These are phyloP conservation scores for Cyphomyrus discorhynchus DNA, from an alignment of 2,113 vertebrate genomes.

Conservation along the genomic window DNA sequence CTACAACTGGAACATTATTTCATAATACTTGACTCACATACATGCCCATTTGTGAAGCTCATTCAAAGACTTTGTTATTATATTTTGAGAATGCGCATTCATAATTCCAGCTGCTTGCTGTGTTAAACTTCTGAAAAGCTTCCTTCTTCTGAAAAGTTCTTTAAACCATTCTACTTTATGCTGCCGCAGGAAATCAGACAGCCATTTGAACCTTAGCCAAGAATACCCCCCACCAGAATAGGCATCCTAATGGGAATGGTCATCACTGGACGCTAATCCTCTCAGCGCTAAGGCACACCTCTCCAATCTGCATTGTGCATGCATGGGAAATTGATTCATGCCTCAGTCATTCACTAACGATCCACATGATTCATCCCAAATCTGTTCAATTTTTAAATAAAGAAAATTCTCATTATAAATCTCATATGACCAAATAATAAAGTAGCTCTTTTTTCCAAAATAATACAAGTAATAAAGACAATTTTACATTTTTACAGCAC, in stretches of 20 bases:
- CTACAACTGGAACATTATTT: background rate
- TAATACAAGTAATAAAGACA: background rate
- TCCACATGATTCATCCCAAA: background rate
- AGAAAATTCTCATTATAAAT: background rate
- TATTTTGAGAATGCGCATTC: background rate
- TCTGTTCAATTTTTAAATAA: background rate
- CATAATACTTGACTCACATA: background rate
- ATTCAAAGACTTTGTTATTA: background rate
- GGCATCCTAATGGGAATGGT: background rate
- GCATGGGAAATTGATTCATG: background rate
- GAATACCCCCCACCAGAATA: background rate
- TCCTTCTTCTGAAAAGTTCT: background rate
- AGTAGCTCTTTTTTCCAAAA: background rate
- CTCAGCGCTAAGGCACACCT: background rate
- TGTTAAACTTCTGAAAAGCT: background rate
- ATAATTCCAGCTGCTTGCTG: background rate
- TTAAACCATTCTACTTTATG: background rate
- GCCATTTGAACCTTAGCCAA: background rate
- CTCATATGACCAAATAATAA: background rate
- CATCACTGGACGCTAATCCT: background rate
- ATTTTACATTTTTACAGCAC: background rate
- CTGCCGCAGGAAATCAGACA: background rate
- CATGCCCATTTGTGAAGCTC: background rate
- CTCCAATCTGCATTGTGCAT: background rate
- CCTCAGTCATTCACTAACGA: background rate